These are phyloP conservation scores for Mesembrinibis cayennensis DNA, from an alignment of 2,113 vertebrate species.

Conservation along the genomic window DNA sequence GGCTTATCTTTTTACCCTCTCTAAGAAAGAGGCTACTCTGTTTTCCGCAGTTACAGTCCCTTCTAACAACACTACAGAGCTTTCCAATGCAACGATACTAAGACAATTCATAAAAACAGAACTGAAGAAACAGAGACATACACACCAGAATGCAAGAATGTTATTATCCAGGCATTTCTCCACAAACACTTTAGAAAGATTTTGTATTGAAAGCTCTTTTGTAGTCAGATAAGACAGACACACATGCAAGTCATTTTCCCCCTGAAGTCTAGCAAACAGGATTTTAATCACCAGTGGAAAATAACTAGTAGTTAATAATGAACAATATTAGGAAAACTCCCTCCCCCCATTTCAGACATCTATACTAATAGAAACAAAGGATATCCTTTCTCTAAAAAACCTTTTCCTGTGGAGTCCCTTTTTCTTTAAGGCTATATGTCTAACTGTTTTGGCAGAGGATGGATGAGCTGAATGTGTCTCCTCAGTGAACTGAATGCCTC, in stretches of 20 bases:
- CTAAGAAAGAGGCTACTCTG: background rate
- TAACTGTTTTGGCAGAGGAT: constrained; percentile 53
- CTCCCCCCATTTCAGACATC: constrained; percentile 48
- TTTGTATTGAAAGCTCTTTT: background rate
- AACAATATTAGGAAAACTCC: constrained; percentile 65
- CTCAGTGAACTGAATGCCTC: constrained; percentile 47
- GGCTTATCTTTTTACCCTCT: background rate
- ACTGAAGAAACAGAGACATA: background rate
- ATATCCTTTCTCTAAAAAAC: constrained; percentile 55
- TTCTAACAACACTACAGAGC: background rate
- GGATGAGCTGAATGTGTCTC: constrained; percentile 50
- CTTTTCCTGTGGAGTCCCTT: constrained; percentile 50
- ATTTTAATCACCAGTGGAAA: constrained; percentile 63
- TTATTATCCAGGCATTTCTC: background rate
- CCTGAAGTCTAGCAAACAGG: constrained; percentile 9
- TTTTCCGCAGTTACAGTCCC: background rate
- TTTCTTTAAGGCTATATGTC: constrained; percentile 60
- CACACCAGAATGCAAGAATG: background rate
- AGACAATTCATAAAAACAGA: background rate
- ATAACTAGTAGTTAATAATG: constrained; percentile 62
- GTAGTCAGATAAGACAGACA: constrained; percentile 6
- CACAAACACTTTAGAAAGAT: background rate
- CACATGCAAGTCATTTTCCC: background rate
- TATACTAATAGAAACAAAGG: constrained; percentile 66
- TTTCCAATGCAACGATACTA: background rate